Conservation (phyloP, 2,797 vertebrate genomes). For the Sphenopsis melanotis region DNA sequence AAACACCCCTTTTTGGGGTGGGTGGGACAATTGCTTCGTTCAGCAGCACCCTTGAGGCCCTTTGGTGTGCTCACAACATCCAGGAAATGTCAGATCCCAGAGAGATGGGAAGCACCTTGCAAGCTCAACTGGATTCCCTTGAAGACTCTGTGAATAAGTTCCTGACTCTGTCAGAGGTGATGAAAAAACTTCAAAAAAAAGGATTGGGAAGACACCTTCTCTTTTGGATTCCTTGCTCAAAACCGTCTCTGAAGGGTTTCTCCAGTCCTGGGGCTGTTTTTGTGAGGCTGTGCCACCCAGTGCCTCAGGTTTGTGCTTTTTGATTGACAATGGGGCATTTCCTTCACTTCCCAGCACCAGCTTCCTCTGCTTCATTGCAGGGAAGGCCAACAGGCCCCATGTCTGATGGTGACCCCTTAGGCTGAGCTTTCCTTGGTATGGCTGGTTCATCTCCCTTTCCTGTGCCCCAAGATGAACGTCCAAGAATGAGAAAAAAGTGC, state of each 20-base stretch:
- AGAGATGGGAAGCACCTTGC: neutral
- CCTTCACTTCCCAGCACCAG: neutral
- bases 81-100: neutral
- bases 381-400: neutral
- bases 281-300: neutral
- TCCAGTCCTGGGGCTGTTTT: neutral
- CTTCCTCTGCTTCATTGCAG: neutral
- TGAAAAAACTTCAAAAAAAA: neutral
- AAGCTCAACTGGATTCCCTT: neutral
- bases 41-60: neutral
- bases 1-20: neutral
- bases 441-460: neutral
- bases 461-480: fast-evolving
- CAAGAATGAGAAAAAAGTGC: neutral
- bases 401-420: neutral
- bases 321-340: neutral
- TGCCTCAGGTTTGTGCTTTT: neutral
- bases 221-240: neutral
- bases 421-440: neutral
- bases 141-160: neutral
- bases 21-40: neutral
- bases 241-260: neutral
- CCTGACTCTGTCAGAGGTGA: neutral
- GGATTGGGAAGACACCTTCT: neutral
- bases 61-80: neutral